A percentile compares a stretch with the other conserved stretches of the same genome.
phyloP scores from a whole-genome alignment of 2,888 invertebrate species.

The Drosophila seclusa region DNA sequence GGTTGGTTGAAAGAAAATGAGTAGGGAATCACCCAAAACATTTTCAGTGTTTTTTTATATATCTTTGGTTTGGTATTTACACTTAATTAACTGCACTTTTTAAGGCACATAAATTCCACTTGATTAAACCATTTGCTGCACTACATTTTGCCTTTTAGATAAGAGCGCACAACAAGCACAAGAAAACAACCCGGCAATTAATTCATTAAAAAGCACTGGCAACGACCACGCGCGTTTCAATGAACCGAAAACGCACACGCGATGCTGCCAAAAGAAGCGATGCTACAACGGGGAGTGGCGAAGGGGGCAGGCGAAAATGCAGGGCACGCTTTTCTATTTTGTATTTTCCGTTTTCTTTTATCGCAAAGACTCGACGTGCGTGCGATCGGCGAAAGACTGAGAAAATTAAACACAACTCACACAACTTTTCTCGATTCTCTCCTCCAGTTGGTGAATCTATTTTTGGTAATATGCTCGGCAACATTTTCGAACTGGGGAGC shows the following conservation, averaged over 20 bases:
- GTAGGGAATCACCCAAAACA: neutral
- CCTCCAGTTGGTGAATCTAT: slow-evolving; percentile 59
- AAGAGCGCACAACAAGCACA: slow-evolving; percentile 30
- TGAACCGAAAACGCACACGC: slow-evolving; percentile 52
- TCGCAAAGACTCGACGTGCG: slow-evolving; percentile 43
- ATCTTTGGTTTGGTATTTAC: slow-evolving; percentile 60
- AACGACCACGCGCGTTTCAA: slow-evolving; percentile 65
- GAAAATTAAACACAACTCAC: neutral
- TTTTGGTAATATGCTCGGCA: slow-evolving; percentile 64
- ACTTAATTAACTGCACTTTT: slow-evolving; percentile 77
- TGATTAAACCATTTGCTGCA: slow-evolving; percentile 81
- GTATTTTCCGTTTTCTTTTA: slow-evolving; percentile 39
- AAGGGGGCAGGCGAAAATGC: slow-evolving; percentile 22
- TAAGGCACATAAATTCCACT: slow-evolving; percentile 79
- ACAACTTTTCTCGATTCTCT: slow-evolving; percentile 29
- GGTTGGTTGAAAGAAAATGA: neutral
- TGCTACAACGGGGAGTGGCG: neutral
- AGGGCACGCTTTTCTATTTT: slow-evolving; percentile 69
- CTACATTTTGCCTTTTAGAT: slow-evolving; percentile 53
- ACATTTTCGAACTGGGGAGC: slow-evolving; percentile 54
- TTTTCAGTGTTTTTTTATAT: slow-evolving; percentile 20
- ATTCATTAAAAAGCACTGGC: slow-evolving; percentile 73
- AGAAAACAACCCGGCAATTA: slow-evolving; percentile 66
- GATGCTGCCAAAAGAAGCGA: slow-evolving; percentile 12
- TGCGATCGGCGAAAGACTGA: slow-evolving; percentile 68